Evolutionary conservation across 2,113 vertebrate species (phyloP), one percentile per base, ranked within the genome.

Genomic region (Leptocoma aspasia): DNA sequence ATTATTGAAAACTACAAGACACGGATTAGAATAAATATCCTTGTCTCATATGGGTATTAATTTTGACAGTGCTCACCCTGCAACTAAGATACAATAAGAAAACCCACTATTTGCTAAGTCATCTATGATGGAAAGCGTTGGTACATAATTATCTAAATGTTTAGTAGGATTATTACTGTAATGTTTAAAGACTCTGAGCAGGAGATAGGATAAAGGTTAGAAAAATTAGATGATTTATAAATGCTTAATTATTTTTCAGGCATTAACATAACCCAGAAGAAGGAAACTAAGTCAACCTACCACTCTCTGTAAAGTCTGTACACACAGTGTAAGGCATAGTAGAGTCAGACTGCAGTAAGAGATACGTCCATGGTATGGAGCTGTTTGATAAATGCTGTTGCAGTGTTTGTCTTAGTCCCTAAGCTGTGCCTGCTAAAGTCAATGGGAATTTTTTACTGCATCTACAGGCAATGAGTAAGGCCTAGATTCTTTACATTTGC

Each of bases 1-100:
- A 90, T 97, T 97, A 95, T 66, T 92, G 94, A 95, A 97, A 96
- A 92, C 81, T 92, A 59, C 69, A 95, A 94, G 75, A 76, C 49
- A 79, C 10, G 82, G 90, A 96, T 97, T 83, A 96, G 92, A 97
- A 97, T 96, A 97, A 97, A 97, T 97, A 97, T 77, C 90, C 57
- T 95, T 72, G 59, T 47, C 68, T 95, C 39, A 23, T 91, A 94
- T 54, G 52, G 66, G 57, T 94, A 97, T 97, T 97, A 94, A 96
- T 95, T 97, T 94, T 76, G 90, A 92, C 77, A 94, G 13, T 37
- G 50, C 90, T 95, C 94, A 91, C 75, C 60, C 65, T 91, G 76
- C 49, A 69, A 87, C 23, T 85, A 86, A 96, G 82, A 91, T 75
- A 87, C 61, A 92, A 89, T 54, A 95, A 77, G 44, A n/a, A 89